Evolutionary conservation across 2,113 vertebrate species (phyloP).

Genomic region (Aphyosemion australe): DNA sequence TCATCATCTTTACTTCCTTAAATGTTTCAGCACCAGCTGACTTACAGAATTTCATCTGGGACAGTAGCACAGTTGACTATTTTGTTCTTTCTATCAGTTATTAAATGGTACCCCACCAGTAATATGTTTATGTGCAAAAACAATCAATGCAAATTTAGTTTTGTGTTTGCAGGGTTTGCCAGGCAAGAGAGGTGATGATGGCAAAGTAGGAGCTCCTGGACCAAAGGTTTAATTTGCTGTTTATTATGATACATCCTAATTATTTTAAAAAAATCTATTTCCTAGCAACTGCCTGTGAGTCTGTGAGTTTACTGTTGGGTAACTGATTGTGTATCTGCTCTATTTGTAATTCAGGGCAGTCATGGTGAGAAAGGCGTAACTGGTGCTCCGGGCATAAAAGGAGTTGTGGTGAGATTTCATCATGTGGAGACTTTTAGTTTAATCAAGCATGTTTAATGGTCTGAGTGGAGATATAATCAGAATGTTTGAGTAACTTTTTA

Average conservation of each 20-base stretch:
- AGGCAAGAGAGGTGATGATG: conserved; percentile 65
- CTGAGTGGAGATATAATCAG: not conserved
- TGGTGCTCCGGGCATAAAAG: conserved; percentile 59
- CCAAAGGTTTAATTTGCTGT: conserved; percentile 62
- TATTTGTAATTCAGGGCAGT: conserved; percentile 63
- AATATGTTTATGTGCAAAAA: too few relatives aligned
- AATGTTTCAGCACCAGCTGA: too few relatives aligned
- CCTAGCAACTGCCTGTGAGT: not conserved
- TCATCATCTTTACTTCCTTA: too few relatives aligned
- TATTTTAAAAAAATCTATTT: not conserved
- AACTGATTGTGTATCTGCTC: conserved; percentile 4
- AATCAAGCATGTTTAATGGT: conserved; percentile 1
- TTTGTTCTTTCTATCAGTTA: too few relatives aligned
- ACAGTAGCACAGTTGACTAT: too few relatives aligned
- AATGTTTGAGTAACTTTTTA: conserved; percentile 14
- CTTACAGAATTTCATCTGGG: too few relatives aligned
- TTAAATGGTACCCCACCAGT: too few relatives aligned
- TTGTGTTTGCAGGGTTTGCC: conserved; percentile 63
- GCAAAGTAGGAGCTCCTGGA: conserved; percentile 66
- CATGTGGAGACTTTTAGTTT: not conserved
- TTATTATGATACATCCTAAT: not conserved
- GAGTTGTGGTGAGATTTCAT: conserved; percentile 58
- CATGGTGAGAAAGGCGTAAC: conserved; percentile 56
- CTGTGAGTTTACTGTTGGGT: not conserved
- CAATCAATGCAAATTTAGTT: not conserved